Percentiles rank a stretch among this genome's conserved stretches.
Evolutionary conservation across 2,797 vertebrate genomes (phyloP).

Genomic region (Oceanodroma leucorhoa): DNA sequence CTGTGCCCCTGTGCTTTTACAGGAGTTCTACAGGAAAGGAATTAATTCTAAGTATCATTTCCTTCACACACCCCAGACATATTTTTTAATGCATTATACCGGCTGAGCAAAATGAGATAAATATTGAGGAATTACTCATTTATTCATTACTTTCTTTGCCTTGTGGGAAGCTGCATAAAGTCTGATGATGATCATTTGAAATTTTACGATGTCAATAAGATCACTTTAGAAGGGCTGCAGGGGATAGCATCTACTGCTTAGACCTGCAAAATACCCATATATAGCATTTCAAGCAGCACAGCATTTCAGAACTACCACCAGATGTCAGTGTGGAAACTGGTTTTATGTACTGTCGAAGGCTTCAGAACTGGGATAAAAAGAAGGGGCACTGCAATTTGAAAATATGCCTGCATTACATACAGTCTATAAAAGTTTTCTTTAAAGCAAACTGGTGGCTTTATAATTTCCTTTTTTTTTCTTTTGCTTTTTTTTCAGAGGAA

Average conservation of each 20-base stretch:
- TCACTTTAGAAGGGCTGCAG: background rate
- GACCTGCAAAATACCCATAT: background rate
- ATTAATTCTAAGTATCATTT: background rate
- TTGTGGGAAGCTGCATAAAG: background rate
- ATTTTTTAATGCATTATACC: background rate
- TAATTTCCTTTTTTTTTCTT: background rate
- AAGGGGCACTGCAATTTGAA: background rate
- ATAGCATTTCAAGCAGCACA: slow-evolving; percentile 16
- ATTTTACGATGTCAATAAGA: background rate
- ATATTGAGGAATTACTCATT: background rate
- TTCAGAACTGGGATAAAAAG: background rate
- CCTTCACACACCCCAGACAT: background rate
- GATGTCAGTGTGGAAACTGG: slow-evolving; percentile 74
- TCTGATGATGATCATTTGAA: background rate
- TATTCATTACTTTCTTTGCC: background rate
- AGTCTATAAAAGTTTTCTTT: background rate
- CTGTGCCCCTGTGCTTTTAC: background rate
- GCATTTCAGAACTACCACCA: slow-evolving; percentile 64
- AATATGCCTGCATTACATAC: background rate
- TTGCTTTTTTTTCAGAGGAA: background rate
- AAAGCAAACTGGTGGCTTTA: background rate
- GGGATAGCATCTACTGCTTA: background rate
- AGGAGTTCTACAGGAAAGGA: background rate
- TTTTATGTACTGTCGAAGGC: background rate
- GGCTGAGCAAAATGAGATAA: background rate